Base-by-base conservation (phyloP, 2,113 vertebrate genomes). In the Neotoma lepida region DNA sequence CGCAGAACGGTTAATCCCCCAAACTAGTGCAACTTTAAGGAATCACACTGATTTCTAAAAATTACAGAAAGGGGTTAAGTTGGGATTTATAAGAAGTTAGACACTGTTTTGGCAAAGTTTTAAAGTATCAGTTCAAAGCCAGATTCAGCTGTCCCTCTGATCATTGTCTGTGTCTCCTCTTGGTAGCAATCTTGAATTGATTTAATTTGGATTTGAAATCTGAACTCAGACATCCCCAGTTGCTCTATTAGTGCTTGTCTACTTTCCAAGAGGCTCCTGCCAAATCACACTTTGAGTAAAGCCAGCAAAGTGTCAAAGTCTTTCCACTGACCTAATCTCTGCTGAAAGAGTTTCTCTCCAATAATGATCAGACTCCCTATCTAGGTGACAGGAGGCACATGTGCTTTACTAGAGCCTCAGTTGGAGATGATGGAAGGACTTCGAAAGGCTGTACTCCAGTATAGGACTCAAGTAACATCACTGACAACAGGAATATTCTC, bases 351-450 rank as follows among this genome's bases (percentile, higher is more conserved):
- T 51, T 28, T 68, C 58, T 76, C 9, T 66, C 90, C 58, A 95
- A 90, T 89, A 94, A 87, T 89, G 64, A 94, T 61, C 90, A 88
- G 44, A 46, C 6, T 39, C 15, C 20, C 35, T 56, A 10, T 88
- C 8, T 39, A 41, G 5, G 30, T 90, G 63, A 71, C 4, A 73
- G 58, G 58, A 90, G 54, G 24, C 70, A 46, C 13, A 6, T 71
- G 15, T 71, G 18, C n/a, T 85, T 84, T 80, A 74, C 13, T 63
- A n/a, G 44, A 89, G 20, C 20, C 1, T 3, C 18, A 12, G 54
- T 70, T 71, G 51, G 4, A 76, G 64, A 66, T 5, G n/a, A 17
- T 6, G 22, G 20, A 86, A 61, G 12, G 0, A 0, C 17, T 90
- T 70, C 74, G 64, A 63, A n/a, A 63, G 9, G 35, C 17, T 33